Conservation (phyloP, 37 sponge, comb jelly and placozoan species). For the Amphimedon queenslandica region DNA sequence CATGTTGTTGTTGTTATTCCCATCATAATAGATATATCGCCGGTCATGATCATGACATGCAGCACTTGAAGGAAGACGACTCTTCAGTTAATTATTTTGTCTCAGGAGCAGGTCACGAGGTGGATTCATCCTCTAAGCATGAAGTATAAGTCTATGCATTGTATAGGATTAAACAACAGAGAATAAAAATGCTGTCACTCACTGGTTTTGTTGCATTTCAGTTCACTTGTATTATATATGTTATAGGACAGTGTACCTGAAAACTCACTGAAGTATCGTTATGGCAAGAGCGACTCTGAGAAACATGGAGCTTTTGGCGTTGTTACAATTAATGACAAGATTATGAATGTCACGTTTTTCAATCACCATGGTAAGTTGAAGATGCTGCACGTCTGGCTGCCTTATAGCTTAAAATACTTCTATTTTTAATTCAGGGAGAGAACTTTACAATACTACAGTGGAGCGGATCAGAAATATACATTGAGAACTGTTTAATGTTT, state of each 20-base stretch:
- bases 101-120: conserved; percentile 79
- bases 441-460: not conserved
- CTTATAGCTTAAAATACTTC: no score
- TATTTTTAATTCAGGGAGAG: not conserved
- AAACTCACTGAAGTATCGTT: conserved; percentile 57
- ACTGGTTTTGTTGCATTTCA: not conserved
- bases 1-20: no score
- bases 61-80: conserved; percentile 61
- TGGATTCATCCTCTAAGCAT: conserved; percentile 49
- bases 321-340: conserved; percentile 24
- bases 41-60: conserved; percentile 86
- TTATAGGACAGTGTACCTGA: conserved; percentile 48
- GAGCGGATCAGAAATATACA: not conserved
- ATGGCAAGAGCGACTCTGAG: conserved; percentile 26
- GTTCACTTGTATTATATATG: not conserved
- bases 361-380: conserved; percentile 52
- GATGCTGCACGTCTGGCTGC: no score
- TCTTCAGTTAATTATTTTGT: conserved; percentile 72
- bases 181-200: no score
- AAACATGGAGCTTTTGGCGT: conserved; percentile 56
- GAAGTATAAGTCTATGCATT: conserved; percentile 30
- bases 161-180: no score
- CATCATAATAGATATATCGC: conserved; percentile 49
- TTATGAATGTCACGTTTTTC: conserved; percentile 48
- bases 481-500: no score